These are phyloP conservation scores for Drosophila mayaguana DNA, from an alignment of 2,888 invertebrate species.

Conservation along the genomic window DNA sequence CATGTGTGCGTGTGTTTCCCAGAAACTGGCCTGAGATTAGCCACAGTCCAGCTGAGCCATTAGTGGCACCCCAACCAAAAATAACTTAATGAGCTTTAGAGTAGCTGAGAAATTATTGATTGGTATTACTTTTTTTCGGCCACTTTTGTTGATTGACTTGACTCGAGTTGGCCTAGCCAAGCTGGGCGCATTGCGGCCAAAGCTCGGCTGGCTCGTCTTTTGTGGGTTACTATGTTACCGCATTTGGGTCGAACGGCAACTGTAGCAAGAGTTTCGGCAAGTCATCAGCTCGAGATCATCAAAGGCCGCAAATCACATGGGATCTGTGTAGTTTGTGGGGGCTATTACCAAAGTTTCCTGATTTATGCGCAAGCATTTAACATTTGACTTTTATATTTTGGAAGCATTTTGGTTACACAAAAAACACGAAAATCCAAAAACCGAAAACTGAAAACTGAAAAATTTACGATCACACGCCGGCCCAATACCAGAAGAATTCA, in stretches of 20 bases:
- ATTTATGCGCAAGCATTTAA: slow-evolving; percentile 47
- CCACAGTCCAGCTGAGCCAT: slow-evolving; percentile 37
- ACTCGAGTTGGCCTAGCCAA: slow-evolving; percentile 1
- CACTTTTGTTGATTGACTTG: slow-evolving; percentile 22
- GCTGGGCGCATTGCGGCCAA: slow-evolving; percentile 38
- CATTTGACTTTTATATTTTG: slow-evolving; percentile 39
- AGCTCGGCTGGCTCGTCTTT: slow-evolving; percentile 33
- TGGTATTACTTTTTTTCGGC: slow-evolving; percentile 25
- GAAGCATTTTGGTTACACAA: slow-evolving; percentile 25
- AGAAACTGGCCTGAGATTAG: slow-evolving; percentile 28
- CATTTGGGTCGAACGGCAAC: slow-evolving; percentile 33
- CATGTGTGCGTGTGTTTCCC: slow-evolving; percentile 11
- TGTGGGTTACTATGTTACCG: slow-evolving; percentile 56
- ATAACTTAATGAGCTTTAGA: slow-evolving; percentile 70
- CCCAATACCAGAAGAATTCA: slow-evolving; percentile 28
- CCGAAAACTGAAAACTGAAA: slow-evolving; percentile 1
- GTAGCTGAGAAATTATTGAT: slow-evolving; percentile 74
- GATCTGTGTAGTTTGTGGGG: slow-evolving; percentile 6
- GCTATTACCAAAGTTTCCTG: slow-evolving; percentile 15
- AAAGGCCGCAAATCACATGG: slow-evolving; percentile 8
- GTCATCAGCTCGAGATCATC: slow-evolving; percentile 32
- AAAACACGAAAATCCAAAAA: neutral
- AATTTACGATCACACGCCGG: slow-evolving; percentile 44
- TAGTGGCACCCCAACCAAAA: slow-evolving; percentile 46
- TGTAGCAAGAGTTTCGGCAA: slow-evolving; percentile 35